Percentiles rank a stretch among this genome's conserved stretches.
phyloP scores from a whole-genome alignment of 2,113 vertebrate genomes.

The Megatriorchis doriae region DNA sequence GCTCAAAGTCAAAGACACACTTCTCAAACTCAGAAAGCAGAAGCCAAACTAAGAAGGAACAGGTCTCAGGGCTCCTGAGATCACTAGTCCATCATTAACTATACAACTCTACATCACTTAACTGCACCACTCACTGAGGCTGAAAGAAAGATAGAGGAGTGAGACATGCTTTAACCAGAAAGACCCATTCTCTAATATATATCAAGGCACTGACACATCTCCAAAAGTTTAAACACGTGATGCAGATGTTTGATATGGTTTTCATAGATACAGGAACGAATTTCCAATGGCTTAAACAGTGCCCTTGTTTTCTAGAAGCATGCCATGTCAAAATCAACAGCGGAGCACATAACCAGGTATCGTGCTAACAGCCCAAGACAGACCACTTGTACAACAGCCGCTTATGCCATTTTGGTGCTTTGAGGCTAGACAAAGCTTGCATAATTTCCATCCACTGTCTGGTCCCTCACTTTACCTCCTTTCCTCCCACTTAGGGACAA shows the following conservation, averaged over 20 bases:
- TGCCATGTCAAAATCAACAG: not conserved
- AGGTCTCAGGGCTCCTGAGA: not conserved
- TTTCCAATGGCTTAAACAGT: not conserved
- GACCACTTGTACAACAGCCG: not conserved
- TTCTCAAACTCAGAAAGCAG: not conserved
- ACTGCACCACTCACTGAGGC: accelerated
- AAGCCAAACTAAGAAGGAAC: not conserved
- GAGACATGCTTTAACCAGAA: not conserved
- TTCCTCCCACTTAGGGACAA: not conserved
- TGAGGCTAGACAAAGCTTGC: not conserved
- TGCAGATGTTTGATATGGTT: accelerated
- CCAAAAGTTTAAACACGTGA: accelerated
- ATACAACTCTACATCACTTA: too few relatives aligned
- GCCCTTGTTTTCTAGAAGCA: not conserved
- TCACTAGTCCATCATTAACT: too few relatives aligned
- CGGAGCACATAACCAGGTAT: accelerated
- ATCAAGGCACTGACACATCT: accelerated
- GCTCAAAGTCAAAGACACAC: not conserved
- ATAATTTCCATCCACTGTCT: not conserved
- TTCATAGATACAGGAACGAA: not conserved
- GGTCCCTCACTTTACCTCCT: not conserved
- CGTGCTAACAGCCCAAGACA: not conserved
- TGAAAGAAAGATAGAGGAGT: not conserved
- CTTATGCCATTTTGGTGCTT: accelerated
- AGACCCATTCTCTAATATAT: accelerated